Conservation (phyloP, 2,888 invertebrate genomes). For the Ptychoptera albimana region DNA sequence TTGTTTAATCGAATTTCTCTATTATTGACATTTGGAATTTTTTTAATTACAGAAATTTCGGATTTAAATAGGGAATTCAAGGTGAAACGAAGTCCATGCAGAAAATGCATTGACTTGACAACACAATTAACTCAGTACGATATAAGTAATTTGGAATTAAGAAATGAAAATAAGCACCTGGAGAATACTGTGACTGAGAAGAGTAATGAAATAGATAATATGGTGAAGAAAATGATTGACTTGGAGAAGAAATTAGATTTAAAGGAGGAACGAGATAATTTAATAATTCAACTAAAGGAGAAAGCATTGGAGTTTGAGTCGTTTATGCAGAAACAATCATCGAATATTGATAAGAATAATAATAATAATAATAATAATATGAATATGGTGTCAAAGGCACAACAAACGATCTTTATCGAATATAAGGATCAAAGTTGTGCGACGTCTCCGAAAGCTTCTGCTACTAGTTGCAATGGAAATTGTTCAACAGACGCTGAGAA, state of each 20-base stretch:
- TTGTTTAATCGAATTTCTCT: no score
- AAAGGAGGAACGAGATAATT: slow-evolving; percentile 39
- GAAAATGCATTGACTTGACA: slow-evolving; percentile 7
- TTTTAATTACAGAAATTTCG: slow-evolving; percentile 20
- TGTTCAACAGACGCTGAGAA: slow-evolving; percentile 16
- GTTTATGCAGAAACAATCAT: slow-evolving; percentile 37
- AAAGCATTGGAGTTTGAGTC: slow-evolving; percentile 49
- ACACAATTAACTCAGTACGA: slow-evolving; percentile 19
- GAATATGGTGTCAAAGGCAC: slow-evolving; percentile 18
- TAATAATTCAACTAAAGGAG: slow-evolving; percentile 41
- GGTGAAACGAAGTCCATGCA: not conserved
- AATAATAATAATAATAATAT: slow-evolving; percentile 23
- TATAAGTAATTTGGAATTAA: slow-evolving; percentile 23
- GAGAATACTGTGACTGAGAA: slow-evolving; percentile 21
- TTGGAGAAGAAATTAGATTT: slow-evolving; percentile 25
- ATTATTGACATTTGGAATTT: slow-evolving; percentile 11
- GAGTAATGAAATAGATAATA: slow-evolving; percentile 21
- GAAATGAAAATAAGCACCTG: slow-evolving; percentile 19
- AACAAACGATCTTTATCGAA: slow-evolving; percentile 7
- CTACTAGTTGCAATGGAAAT: no score
- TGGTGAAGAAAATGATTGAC: slow-evolving; percentile 20
- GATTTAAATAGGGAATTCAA: slow-evolving; percentile 5
- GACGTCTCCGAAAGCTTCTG: slow-evolving; percentile 20
- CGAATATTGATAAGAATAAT: no score
- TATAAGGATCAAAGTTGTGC: slow-evolving; percentile 19